A percentile compares a stretch with the other conserved stretches of the same genome.
Conservation (phyloP, 2,113 vertebrate species). For the Peromyscus maniculatus region DNA sequence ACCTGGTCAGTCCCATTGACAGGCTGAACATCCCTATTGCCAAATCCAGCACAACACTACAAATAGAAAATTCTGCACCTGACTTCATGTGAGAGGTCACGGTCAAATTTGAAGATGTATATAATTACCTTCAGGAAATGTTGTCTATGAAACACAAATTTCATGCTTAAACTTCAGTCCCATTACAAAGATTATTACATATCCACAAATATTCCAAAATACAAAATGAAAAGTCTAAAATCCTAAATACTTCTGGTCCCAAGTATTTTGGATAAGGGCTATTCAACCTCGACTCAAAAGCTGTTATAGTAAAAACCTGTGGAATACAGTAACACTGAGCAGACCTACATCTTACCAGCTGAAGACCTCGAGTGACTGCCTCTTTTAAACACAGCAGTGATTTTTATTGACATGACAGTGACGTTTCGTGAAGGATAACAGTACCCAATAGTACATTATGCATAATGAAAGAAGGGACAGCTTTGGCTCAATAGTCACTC, state of each 20-base stretch:
- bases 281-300: background rate
- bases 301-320: background rate
- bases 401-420: background rate
- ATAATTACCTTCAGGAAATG: background rate
- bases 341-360: background rate
- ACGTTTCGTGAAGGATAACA: background rate
- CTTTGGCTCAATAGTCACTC: background rate
- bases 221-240: background rate
- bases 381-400: background rate
- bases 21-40: too few relatives aligned
- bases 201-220: background rate
- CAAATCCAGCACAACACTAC: background rate
- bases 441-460: background rate
- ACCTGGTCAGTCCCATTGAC: background rate
- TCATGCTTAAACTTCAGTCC: background rate
- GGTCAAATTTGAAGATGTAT: background rate
- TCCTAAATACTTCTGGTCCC: background rate
- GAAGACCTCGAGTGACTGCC: background rate
- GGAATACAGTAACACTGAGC: background rate
- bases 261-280: background rate
- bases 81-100: background rate
- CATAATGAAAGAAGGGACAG: slow-evolving; percentile 6
- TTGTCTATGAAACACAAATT: background rate
- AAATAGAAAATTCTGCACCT: background rate
- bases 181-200: background rate